Conservation (phyloP, 2,113 vertebrate species). For the Chinchilla lanigera region DNA sequence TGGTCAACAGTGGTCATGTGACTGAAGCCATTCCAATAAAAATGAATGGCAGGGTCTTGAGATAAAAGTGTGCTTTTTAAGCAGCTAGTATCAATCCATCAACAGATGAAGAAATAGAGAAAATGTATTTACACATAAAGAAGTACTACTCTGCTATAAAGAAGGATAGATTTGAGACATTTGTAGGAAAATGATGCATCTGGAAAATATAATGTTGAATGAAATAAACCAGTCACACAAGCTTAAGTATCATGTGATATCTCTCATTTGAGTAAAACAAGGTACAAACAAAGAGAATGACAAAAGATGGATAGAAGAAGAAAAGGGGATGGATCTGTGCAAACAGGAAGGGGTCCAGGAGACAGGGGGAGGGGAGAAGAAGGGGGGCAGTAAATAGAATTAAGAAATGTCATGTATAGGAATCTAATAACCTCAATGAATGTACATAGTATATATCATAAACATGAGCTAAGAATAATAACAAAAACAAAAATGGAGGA, state of each 20-base stretch:
- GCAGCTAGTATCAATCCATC: neutral
- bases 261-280: neutral
- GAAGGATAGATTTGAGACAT: neutral
- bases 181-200: neutral
- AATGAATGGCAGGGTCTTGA: neutral
- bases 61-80: neutral
- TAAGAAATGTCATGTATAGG: neutral
- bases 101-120: neutral
- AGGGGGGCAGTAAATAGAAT: neutral
- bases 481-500: neutral
- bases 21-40: neutral
- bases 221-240: neutral
- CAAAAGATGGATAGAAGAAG: neutral
- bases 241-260: neutral
- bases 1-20: neutral
- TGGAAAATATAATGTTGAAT: neutral
- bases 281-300: neutral
- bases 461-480: neutral
- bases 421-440: neutral
- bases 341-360: neutral
- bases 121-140: neutral
- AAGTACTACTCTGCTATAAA: neutral
- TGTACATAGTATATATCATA: neutral
- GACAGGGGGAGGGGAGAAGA: neutral
- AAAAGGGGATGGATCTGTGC: neutral